Base-by-base conservation (phyloP, 2,888 invertebrate species). In the Perithous albicinctus region DNA sequence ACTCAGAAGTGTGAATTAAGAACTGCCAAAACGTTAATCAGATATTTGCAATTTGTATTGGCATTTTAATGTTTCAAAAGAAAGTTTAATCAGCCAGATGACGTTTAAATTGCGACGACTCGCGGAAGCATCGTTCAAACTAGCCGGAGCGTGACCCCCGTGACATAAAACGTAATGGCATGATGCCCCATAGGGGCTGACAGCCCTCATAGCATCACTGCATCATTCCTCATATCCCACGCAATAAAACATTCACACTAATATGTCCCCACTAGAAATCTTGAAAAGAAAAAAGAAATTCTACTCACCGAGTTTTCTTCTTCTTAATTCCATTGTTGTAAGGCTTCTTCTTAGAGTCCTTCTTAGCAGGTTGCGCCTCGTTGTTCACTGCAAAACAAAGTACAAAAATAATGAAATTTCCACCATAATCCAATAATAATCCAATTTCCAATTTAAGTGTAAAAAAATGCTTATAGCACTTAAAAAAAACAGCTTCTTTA, bases 311-410 rank as follows among this genome's bases (percentile, higher is more conserved):
- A 70, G 98, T 98, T 94, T 98, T 98, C 93, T 98, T 98, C 93
- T 98, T 98, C 93, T 98, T 98, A 43, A 97, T 96, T 67, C 97
- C 97, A 91, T 97, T 97, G 88, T 96, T 97, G 91, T 97, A 97
- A 87, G 95, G 95, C 92, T 97, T 97, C 93, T 97, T 97, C 93
- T 96, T 96, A 64, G 95, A 96, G 89, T 96, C 96, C 84, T 95
- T 95, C 88, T 94, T 94, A 8, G 91, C 90, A 2, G 94, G 91
- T 70, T 91, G 93, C 0, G 89, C 88, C 67, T 93, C 92, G 77
- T 86, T 90, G 69, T 85, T 91, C 41, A 91, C 92, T 93, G 85
- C 0, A 87, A 89, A 43, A 43, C 63, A 48, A 48, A 46, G 18
- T 6, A n/a, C n/a, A 18, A 23, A 59, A 63, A 15, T 3, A 5